These are phyloP conservation scores for Rhagonycha lutea DNA, from an alignment of 2,888 invertebrate genomes.

Conservation along the genomic window DNA sequence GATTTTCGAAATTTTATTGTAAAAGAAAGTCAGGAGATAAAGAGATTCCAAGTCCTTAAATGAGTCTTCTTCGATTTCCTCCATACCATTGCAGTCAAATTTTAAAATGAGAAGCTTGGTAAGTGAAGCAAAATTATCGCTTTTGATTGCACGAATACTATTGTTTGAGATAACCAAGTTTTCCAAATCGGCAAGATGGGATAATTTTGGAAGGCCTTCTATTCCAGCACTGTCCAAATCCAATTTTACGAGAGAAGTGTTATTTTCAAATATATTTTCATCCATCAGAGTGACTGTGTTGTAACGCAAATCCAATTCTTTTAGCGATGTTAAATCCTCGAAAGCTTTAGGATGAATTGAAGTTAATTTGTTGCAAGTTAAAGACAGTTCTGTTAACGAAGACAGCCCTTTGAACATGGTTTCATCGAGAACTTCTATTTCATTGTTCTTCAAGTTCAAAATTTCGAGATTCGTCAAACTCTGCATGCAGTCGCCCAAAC, in stretches of 20 bases:
- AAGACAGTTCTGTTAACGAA: background rate
- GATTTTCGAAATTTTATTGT: background rate
- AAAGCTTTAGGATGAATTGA: background rate
- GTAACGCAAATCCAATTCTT: background rate
- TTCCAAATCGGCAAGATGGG: background rate
- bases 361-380: background rate
- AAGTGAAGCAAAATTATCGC: background rate
- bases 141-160: background rate
- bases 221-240: background rate
- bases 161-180: background rate
- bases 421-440: background rate
- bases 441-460: background rate
- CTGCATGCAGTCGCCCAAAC: background rate
- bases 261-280: background rate
- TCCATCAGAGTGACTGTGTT: background rate
- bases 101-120: background rate
- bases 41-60: background rate
- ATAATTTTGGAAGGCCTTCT: background rate
- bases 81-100: background rate
- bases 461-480: background rate
- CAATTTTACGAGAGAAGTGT: background rate
- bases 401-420: background rate
- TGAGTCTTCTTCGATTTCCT: background rate
- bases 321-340: background rate
- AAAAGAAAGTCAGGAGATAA: background rate